A percentile compares a stretch with the other conserved stretches of the same genome.
phyloP scores from a whole-genome alignment of 1,140 invertebrate genomes.

The Pachyrhynchus sulphureomaculatus region DNA sequence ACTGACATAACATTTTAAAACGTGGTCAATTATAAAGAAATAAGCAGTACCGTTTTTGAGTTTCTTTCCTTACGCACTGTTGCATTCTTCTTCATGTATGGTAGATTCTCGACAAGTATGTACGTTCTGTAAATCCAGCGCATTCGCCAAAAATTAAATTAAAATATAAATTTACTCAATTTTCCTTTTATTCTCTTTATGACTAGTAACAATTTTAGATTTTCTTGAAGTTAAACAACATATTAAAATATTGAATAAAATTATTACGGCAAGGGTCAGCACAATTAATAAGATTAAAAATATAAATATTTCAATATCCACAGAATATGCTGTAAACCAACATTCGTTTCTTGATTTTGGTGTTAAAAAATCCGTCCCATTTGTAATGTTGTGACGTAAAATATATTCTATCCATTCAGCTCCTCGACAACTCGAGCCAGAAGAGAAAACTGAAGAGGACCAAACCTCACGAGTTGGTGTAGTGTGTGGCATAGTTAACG shows the following conservation, averaged over 20 bases:
- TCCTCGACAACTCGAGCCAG: no score
- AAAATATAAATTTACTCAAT: not conserved
- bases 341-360: conserved; percentile 16
- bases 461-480: no score
- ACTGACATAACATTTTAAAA: no score
- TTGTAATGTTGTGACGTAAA: conserved; percentile 54
- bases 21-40: no score
- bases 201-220: not conserved
- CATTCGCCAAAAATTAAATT: no score
- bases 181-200: not conserved
- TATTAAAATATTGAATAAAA: not conserved
- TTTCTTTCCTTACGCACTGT: no score
- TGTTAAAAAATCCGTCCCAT: conserved; percentile 44
- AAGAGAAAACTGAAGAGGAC: no score
- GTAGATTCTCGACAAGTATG: no score
- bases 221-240: not conserved
- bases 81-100: no score
- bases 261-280: not conserved
- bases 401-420: conserved; percentile 60
- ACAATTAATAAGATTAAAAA: not conserved
- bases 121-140: no score
- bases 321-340: conserved; percentile 6
- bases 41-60: no score
- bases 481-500: no score
- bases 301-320: conserved; percentile 25